These are phyloP conservation scores for Carassius gibelio DNA, from an alignment of 2,113 vertebrate genomes.

Conservation along the genomic window DNA sequence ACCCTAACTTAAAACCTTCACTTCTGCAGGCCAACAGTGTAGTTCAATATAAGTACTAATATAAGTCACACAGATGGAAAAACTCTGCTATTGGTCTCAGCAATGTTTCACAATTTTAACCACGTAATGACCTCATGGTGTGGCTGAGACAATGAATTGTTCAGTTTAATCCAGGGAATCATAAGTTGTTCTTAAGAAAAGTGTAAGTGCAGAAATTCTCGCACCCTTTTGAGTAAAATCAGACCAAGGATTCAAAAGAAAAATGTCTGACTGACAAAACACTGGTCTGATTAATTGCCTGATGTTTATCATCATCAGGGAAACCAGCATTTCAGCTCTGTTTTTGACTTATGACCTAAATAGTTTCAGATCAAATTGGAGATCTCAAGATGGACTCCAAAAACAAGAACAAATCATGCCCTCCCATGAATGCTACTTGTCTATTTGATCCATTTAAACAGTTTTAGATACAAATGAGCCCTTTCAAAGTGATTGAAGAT, in stretches of 20 bases:
- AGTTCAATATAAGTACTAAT: not conserved
- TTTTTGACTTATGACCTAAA: not conserved
- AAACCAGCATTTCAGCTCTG: slow-evolving; percentile 21
- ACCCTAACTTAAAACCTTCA: not conserved
- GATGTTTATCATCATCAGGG: slow-evolving; percentile 4
- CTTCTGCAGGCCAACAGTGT: not conserved
- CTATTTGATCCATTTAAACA: not conserved
- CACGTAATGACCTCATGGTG: not conserved
- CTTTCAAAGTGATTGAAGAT: not conserved
- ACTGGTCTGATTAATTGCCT: not conserved
- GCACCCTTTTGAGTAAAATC: no score
- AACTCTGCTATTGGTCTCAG: no score
- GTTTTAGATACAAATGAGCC: no score
- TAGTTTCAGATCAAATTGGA: not conserved
- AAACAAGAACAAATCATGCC: not conserved
- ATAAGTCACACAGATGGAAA: no score
- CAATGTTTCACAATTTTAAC: no score
- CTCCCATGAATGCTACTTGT: not conserved
- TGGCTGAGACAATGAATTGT: not conserved
- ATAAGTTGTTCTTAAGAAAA: no score
- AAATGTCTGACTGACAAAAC: slow-evolving; percentile 12
- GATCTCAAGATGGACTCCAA: not conserved
- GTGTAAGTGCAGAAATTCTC: no score
- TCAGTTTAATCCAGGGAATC: not conserved
- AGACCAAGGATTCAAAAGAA: not conserved